These are phyloP conservation scores for Amiota communis DNA, from an alignment of 2,888 invertebrate species.

Conservation along the genomic window DNA sequence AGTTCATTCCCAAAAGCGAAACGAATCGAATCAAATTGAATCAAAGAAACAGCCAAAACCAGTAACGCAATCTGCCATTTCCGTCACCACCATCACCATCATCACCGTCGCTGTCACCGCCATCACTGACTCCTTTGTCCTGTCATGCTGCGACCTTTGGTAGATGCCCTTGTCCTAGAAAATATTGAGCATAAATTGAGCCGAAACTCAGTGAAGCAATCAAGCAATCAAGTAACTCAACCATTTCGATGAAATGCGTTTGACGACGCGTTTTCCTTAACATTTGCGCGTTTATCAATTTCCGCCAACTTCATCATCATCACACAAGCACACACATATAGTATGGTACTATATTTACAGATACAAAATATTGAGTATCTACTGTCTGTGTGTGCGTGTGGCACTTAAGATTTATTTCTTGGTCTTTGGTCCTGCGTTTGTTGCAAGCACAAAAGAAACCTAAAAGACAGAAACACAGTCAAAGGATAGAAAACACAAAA, in stretches of 20 bases:
- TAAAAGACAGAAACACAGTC: no score
- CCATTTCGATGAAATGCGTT: background rate
- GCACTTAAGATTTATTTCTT: no score
- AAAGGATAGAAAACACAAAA: no score
- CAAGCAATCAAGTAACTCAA: no score
- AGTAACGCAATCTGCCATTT: background rate
- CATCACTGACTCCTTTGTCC: no score
- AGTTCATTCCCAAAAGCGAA: slow-evolving; percentile 33
- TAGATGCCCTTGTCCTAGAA: background rate
- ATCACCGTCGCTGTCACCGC: background rate
- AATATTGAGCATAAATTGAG: no score
- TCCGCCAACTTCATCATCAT: slow-evolving; percentile 56
- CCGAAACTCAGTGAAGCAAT: no score
- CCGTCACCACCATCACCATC: background rate
- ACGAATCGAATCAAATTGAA: background rate
- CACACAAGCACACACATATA: background rate
- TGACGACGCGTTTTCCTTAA: slow-evolving; percentile 46
- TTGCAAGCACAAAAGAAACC: no score
- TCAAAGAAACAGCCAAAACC: background rate
- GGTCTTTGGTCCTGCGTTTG: no score
- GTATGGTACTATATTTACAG: no score
- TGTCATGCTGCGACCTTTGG: no score
- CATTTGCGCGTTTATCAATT: slow-evolving; percentile 63
- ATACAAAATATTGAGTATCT: background rate
- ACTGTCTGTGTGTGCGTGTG: no score